These are phyloP conservation scores for Ptilorrhoa leucosticta DNA, from an alignment of 2,113 vertebrate genomes.

Conservation along the genomic window DNA sequence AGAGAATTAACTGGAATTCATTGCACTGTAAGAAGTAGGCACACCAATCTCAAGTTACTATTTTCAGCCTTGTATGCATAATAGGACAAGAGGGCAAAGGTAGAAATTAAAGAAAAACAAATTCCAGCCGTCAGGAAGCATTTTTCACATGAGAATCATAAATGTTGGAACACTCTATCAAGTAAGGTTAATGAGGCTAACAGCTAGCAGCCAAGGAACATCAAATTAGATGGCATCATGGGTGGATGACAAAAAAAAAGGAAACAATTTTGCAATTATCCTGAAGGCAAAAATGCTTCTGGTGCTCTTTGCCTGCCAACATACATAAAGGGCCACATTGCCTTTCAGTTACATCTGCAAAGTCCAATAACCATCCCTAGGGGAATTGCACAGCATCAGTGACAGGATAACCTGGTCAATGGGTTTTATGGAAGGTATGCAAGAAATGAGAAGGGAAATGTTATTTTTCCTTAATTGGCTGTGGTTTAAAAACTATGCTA, in stretches of 20 bases:
- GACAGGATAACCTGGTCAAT: background rate
- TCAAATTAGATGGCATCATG: conserved; percentile 53
- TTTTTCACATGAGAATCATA: conserved; percentile 62
- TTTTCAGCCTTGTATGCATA: conserved; percentile 32
- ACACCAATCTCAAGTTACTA: conserved; percentile 41
- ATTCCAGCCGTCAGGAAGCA: conserved; percentile 45
- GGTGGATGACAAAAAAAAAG: conserved; percentile 12
- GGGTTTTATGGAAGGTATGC: background rate
- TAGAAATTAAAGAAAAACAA: conserved; percentile 64
- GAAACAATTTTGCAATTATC: conserved; percentile 31
- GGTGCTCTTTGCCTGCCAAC: background rate
- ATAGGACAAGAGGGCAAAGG: conserved; percentile 60
- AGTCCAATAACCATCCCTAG: background rate
- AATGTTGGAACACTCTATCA: conserved; percentile 37
- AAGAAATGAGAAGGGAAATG: background rate
- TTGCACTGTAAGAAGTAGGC: conserved; percentile 6
- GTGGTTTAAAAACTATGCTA: background rate
- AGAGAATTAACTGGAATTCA: background rate
- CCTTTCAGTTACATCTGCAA: background rate
- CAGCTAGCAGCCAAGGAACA: conserved; percentile 46
- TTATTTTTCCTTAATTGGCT: background rate
- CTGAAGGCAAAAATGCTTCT: background rate
- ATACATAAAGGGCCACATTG: background rate
- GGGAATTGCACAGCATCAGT: background rate
- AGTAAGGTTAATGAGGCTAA: conserved; percentile 62